Base-by-base conservation (phyloP, 2,113 vertebrate species). In the Pollimyrus isidori region DNA sequence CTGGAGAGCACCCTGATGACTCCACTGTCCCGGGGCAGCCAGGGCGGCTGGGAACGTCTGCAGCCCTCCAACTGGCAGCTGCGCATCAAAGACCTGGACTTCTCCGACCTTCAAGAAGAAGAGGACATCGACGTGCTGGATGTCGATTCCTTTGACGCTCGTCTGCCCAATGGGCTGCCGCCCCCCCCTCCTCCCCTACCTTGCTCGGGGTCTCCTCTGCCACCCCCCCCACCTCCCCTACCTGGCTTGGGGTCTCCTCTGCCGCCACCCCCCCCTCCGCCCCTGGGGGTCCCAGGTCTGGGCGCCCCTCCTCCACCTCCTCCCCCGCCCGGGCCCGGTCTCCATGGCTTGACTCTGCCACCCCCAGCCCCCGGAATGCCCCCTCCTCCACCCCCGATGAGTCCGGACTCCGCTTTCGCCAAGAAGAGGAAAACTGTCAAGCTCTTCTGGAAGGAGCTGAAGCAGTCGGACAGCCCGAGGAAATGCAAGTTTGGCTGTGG, bases 361-460 rank as follows among this genome's bases (percentile, higher is more conserved):
- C 88, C 90, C 19, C 92, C 89, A 76, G 86, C 50, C 49, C 92
- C 92, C 52, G 48, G 89, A 13, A 92, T 48, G 0, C 48, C 80
- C n/a, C 46, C 88, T 46, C 45, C 85, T 9, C 91, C 91, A 3
- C 90, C 90, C 0, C 21, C 49, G 13, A 88, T 50, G 26, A 13
- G 5, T 1, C 90, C 93, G 0, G 92, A 95, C 65, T 86, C 88
- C 15, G 91, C 89, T 4, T 93, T 94, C 19, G 91, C 92, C 58
- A 97, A 95, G 90, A 99, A 99, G 93, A 97, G 96, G 90, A 99
- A 98, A 93, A 99, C 97, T 0, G 96, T 99, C 89, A 99, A 98
- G 93, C 94, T 99, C 91, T 99, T 99, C 94, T 99, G 98, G 98
- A 97, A 96, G 91, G 98, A 99, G 94, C 95, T 99, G 83, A 98